Conservation (phyloP, 2,797 vertebrate species). For the Discoglossus pictus region DNA sequence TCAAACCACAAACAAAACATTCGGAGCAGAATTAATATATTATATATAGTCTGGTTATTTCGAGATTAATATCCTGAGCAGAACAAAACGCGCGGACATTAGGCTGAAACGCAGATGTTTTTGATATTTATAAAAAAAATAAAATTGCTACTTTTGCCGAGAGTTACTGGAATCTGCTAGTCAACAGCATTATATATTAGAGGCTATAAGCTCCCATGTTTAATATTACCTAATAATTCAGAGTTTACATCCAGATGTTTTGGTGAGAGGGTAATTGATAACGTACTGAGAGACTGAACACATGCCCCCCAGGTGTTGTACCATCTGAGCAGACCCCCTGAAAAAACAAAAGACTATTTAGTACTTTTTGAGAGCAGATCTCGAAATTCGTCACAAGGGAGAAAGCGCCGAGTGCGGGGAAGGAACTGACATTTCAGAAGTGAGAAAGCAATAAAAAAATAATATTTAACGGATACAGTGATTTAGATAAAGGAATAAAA, state of each 20-base stretch:
- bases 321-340: no score
- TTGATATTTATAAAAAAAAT: no score
- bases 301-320: slow-evolving; percentile 65
- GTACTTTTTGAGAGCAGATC: no score
- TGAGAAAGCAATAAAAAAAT: neutral
- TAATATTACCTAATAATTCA: slow-evolving; percentile 79
- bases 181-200: slow-evolving; percentile 74
- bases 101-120: no score
- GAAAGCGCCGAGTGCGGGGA: neutral
- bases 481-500: no score
- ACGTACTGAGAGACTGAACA: slow-evolving; percentile 72
- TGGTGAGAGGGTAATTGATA: slow-evolving; percentile 77
- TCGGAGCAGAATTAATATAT: no score
- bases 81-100: no score
- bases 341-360: no score
- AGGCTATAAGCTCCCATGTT: slow-evolving; percentile 76
- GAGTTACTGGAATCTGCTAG: slow-evolving; percentile 77
- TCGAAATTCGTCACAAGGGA: neutral
- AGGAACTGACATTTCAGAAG: slow-evolving; percentile 5
- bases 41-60: no score
- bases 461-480: slow-evolving; percentile 18
- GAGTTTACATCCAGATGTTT: slow-evolving; percentile 74
- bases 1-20: no score
- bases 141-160: no score
- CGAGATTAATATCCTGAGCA: no score